Percentiles rank a stretch among this genome's conserved stretches.
phyloP scores from a whole-genome alignment of 2,113 vertebrate species.

The Hippocampus comes region DNA sequence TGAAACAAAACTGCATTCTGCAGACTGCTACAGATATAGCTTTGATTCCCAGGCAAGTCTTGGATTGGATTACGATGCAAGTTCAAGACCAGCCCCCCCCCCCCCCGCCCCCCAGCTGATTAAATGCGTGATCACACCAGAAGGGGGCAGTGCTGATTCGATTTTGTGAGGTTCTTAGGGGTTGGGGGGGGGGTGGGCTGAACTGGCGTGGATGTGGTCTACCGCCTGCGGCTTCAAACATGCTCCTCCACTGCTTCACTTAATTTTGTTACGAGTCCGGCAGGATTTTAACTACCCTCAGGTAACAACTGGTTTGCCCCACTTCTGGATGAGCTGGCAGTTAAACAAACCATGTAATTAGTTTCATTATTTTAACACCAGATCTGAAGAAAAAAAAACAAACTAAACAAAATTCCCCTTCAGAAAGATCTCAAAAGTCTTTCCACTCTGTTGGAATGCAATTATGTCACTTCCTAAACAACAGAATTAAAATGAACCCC shows the following conservation, averaged over 20 bases:
- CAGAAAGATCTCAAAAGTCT: neutral
- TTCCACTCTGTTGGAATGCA: neutral
- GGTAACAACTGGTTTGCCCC: neutral
- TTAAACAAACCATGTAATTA: neutral
- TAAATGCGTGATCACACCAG: slow-evolving; percentile 5
- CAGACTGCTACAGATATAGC: neutral
- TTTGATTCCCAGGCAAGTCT: neutral
- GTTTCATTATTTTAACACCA: too few relatives aligned
- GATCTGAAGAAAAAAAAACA: too few relatives aligned
- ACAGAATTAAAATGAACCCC: neutral
- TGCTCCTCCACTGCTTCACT: neutral
- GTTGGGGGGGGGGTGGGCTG: too few relatives aligned
- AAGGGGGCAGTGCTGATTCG: slow-evolving; percentile 40
- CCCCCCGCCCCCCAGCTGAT: neutral
- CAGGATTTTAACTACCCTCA: neutral
- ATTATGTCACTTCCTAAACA: neutral
- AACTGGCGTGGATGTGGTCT: slow-evolving; percentile 12
- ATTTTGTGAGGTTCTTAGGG: neutral
- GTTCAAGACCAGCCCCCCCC: neutral
- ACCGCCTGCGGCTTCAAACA: slow-evolving; percentile 36
- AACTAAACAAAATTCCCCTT: too few relatives aligned
- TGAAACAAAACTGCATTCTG: neutral
- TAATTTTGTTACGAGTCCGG: neutral
- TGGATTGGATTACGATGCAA: neutral
- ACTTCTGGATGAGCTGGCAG: neutral